These are phyloP conservation scores for Piezodorus guildinii DNA, from an alignment of 1,140 invertebrate genomes.

Conservation along the genomic window DNA sequence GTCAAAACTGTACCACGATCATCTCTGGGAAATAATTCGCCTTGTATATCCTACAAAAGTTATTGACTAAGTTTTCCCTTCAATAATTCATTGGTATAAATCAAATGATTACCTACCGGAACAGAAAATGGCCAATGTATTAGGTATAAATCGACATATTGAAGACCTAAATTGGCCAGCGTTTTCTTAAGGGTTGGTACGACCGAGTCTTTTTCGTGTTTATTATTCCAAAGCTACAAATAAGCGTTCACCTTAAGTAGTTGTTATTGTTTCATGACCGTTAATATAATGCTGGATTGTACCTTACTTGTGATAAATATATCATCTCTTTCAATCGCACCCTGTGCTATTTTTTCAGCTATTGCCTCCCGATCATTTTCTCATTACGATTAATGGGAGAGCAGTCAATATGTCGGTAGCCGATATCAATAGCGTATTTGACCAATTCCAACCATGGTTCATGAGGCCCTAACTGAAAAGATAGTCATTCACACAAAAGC, in stretches of 20 bases:
- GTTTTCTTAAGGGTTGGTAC: slow-evolving; percentile 42
- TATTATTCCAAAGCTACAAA: slow-evolving; percentile 43
- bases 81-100: too few species aligned
- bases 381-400: slow-evolving; percentile 74
- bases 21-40: not conserved
- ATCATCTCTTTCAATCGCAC: slow-evolving; percentile 58
- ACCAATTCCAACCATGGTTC: slow-evolving; percentile 42
- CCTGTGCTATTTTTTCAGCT: slow-evolving; percentile 54
- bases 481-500: too few species aligned
- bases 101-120: slow-evolving; percentile 30
- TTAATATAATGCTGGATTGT: slow-evolving; percentile 31
- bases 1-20: too few species aligned
- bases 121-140: slow-evolving; percentile 67
- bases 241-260: not conserved
- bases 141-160: slow-evolving; percentile 65
- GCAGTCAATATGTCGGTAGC: slow-evolving; percentile 75
- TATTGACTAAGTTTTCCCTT: too few species aligned
- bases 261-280: too few species aligned
- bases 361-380: slow-evolving; percentile 69
- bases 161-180: slow-evolving; percentile 48
- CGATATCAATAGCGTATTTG: slow-evolving; percentile 55
- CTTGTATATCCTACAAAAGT: not conserved
- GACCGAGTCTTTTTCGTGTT: slow-evolving; percentile 37
- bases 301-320: slow-evolving; percentile 58
- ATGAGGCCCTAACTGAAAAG: slow-evolving; percentile 39